Evolutionary conservation across 2,888 invertebrate genomes (phyloP), one percentile per base, ranked within the genome.

Genomic region (Rhingia rostrata): DNA sequence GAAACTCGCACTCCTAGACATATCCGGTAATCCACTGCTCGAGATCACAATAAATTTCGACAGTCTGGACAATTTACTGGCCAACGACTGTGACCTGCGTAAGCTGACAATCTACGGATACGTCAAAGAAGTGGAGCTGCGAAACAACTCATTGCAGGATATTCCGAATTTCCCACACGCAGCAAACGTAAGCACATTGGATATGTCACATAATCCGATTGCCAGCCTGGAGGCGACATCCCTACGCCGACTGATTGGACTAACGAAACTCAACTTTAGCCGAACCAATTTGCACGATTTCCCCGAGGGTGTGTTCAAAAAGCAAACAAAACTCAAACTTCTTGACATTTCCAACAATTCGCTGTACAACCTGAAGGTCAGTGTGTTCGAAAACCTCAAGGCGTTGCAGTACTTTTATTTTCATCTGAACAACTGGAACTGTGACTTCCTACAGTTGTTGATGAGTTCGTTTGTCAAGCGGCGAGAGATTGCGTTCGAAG

Each of bases 351-450:
- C 90, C 7, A 88, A 86, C 5, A 90, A 90, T 58, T 88, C 88
- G 3, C 86, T 90, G 5, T 90, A 89, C 74, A 90, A 88, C 41
- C 70, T 91, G 45, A 91, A 91, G 86, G 90, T 90, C 72, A 86
- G 85, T 45, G 89, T 89, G 7, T 91, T 90, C 85, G 90, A 90
- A 22, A 89, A 87, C 67, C 79, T 90, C 33, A 90, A 90, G 87
- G 84, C 88, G 12, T 82, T 91, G 87, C 89, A 90, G 87, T 90
- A 90, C 86, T 91, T 90, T 86, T 88, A 91, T 87, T 91, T 90
- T 86, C 89, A 91, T 81, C 88, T 88, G 86, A 90, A 91, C 67
- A 90, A 90, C 60, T 90, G 90, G 90, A 90, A 91, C 45, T 90
- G 90, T 67, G 90, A 90, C 63, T 90, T 90, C 51, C 84, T 90